Evolutionary conservation across 2,113 vertebrate genomes (phyloP), one percentile per base, ranked within the genome.

Genomic region (Megaceryle maxima): DNA sequence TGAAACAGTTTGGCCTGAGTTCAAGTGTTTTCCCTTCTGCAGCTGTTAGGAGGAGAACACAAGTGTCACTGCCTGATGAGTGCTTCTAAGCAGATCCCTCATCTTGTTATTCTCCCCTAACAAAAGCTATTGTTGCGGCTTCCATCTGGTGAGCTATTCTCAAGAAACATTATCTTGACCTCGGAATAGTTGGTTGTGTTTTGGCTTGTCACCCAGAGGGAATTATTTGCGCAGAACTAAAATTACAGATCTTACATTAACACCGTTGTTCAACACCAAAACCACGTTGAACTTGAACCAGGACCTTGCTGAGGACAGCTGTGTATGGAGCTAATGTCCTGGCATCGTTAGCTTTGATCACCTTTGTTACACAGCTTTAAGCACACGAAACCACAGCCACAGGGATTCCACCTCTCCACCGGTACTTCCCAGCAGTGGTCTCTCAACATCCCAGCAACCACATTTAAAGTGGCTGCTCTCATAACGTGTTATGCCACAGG

Each of bases 91-190:
- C 92, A 44, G 53, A 57, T 48, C 77, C 88, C 67, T 80, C 68
- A 5, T 33, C 85, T 91, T 46, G 69, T 79, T 91, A 19, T 48
- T 70, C 62, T 48, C 81, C 57, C 19, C 1, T 76, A 80, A 92
- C 88, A 91, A 91, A 93, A 91, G 88, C 88, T 46, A 68, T 89
- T 93, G 95, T 95, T 94, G 85, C 48, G 62, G 43, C 51, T 86
- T 28, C 83, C 93, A 88, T 29, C 66, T 96, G 90, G 62, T n/a
- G 57, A 83, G 81, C 88, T 87, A 1, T 39, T 95, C 77, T 75
- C n/a, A 14, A 88, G 88, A 46, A 89, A 39, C 67, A 15, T 31
- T n/a, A 16, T 60, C 62, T 13, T 57, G 88, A 72, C 77, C 84
- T 75, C 68, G 33, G 76, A 19, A 41, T 48, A 46, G 39, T 5